These are phyloP conservation scores for Rissa tridactyla DNA, from an alignment of 2,113 vertebrate species.

Conservation along the genomic window DNA sequence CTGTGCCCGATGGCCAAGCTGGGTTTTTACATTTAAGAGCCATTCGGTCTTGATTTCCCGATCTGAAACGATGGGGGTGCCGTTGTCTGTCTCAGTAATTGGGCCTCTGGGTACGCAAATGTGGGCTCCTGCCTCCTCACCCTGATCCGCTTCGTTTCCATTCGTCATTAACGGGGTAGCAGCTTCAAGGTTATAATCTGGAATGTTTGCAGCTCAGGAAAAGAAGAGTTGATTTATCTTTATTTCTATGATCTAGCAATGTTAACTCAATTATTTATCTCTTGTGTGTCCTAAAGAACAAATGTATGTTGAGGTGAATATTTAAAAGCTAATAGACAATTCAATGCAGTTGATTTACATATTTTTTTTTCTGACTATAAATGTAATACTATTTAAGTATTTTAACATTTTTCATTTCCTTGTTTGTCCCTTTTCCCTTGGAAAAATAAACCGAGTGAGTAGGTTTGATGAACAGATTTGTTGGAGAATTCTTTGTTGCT, in stretches of 20 bases:
- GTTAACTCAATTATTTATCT: slow-evolving; percentile 31
- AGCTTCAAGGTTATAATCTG: background rate
- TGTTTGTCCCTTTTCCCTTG: background rate
- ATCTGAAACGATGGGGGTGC: background rate
- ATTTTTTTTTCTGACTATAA: slow-evolving; percentile 3
- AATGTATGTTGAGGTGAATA: slow-evolving; percentile 38
- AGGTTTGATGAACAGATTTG: background rate
- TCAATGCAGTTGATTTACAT: background rate
- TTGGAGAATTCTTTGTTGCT: background rate
- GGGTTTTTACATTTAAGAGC: background rate
- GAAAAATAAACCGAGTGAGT: slow-evolving; percentile 31
- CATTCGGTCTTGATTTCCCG: background rate
- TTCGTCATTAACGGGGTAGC: background rate
- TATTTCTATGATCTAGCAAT: background rate
- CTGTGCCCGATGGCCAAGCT: background rate
- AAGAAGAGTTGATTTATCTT: background rate
- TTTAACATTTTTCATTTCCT: slow-evolving; percentile 4
- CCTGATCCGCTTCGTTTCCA: background rate
- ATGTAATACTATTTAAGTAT: slow-evolving; percentile 47
- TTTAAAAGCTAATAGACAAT: slow-evolving; percentile 47
- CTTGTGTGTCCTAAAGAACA: slow-evolving; percentile 32
- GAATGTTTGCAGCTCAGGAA: slow-evolving; percentile 46
- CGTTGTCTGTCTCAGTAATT: background rate
- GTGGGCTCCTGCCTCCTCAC: background rate
- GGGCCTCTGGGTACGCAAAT: background rate